A percentile compares a stretch with the other conserved stretches of the same genome.
phyloP scores from a whole-genome alignment of 1,140 invertebrate genomes.

The Phymorhynchus buccinoides region DNA sequence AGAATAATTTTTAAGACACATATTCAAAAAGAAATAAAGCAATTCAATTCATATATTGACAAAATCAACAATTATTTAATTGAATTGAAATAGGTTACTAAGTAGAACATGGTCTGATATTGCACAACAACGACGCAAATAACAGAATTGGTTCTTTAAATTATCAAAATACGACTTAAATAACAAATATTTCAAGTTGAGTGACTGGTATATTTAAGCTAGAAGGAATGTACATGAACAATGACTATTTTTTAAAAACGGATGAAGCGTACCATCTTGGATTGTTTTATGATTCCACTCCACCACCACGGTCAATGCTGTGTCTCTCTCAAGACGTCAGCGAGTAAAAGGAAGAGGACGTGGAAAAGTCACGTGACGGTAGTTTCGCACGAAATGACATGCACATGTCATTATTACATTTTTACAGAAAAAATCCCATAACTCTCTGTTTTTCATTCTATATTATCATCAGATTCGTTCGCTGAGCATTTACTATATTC shows the following conservation, averaged over 20 bases:
- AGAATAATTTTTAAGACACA: no score
- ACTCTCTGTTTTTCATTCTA: neutral
- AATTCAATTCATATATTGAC: no score
- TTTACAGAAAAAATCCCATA: neutral
- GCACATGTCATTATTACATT: neutral
- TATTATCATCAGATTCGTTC: neutral
- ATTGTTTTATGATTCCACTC: slow-evolving; percentile 59
- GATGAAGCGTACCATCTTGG: slow-evolving; percentile 67
- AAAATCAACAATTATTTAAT: no score
- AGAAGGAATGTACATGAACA: neutral
- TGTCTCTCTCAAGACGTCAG: slow-evolving; percentile 56
- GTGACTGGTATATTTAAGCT: neutral
- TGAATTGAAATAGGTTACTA: no score
- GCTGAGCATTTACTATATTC: neutral
- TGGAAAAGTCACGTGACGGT: slow-evolving; percentile 55
- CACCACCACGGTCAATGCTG: slow-evolving; percentile 40
- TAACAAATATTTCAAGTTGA: neutral
- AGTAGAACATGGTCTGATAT: no score
- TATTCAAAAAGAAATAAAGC: no score
- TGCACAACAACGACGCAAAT: slow-evolving; percentile 2
- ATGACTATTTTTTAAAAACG: neutral
- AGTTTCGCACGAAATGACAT: slow-evolving; percentile 30
- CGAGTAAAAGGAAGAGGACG: slow-evolving; percentile 56
- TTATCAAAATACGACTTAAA: neutral
- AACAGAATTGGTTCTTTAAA: neutral